Base-by-base conservation (phyloP, 2,888 invertebrate genomes). In the Leucophenga montana region DNA sequence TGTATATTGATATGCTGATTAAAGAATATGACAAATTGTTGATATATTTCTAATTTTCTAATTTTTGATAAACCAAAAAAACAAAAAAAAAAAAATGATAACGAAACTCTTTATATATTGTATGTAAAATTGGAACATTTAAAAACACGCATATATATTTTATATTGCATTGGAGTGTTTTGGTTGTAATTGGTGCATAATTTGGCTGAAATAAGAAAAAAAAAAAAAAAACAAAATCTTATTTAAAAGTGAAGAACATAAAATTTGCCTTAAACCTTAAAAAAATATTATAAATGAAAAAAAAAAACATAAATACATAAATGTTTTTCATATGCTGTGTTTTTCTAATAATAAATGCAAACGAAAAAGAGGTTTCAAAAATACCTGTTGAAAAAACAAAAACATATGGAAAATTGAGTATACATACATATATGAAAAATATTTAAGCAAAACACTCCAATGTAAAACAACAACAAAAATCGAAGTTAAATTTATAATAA, bases 351-450 rank as follows among this genome's bases (percentile, higher is more conserved):
- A 66, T 14, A 66, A 31, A 44, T n/a, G 54, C 39, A 64, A 22
- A 66, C n/a, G 33, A 66, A 83, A 78, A 80, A 84, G 77, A 83
- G 85, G 85, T 85, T 85, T 85, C 85, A 85, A 78, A 85, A 84
- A 85, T 80, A 85, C 85, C 86, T 85, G 85, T 83, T 77, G 78
- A 80, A 50, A 31, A 66, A 67, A 44, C 48, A n/a, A 56, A 16
- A 68, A 68, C 11, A 33, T 56, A 27, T 14, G 44, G 46, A 11
- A 20, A 66, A n/a, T 9, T n/a, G n/a, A n/a, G n/a, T n/a, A n/a
- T n/a, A n/a, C n/a, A n/a, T n/a, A n/a, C n/a, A n/a, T 16, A 33
- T 56, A 27, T 14, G 44, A 57, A 11, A 20, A 66, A n/a, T 9
- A 53, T 53, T 6, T 20, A 50, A 16, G 1, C 13, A 66, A 54